Percentiles rank a stretch among this genome's conserved stretches.
These are phyloP conservation scores for Phaonia tiefii DNA, from an alignment of 2,888 invertebrate genomes.

Conservation along the genomic window DNA sequence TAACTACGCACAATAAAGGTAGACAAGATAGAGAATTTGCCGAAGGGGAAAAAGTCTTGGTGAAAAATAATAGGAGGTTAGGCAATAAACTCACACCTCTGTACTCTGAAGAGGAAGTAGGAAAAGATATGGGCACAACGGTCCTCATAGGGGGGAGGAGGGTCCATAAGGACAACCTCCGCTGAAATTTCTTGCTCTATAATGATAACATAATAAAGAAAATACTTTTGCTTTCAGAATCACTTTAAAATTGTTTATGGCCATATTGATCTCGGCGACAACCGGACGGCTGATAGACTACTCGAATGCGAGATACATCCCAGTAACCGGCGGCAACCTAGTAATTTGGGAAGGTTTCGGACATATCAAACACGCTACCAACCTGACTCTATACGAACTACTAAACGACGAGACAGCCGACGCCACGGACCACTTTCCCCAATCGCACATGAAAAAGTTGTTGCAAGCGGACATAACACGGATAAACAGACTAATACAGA, in stretches of 20 bases:
- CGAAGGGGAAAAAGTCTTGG: slow-evolving; percentile 39
- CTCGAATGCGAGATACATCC: too few relatives aligned
- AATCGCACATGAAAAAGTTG: slow-evolving; percentile 52
- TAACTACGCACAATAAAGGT: not conserved
- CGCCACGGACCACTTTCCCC: slow-evolving; percentile 48
- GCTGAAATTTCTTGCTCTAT: too few relatives aligned
- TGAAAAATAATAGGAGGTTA: slow-evolving; percentile 19
- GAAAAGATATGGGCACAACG: slow-evolving; percentile 60
- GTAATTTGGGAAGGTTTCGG: not conserved
- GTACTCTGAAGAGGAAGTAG: slow-evolving; percentile 42
- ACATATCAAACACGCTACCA: not conserved
- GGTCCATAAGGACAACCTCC: slow-evolving; percentile 58
- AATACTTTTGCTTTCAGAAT: too few relatives aligned
- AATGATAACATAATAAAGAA: too few relatives aligned
- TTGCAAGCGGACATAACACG: slow-evolving; percentile 41
- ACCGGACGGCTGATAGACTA: too few relatives aligned
- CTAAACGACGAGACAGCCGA: slow-evolving; percentile 34
- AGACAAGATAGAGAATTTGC: slow-evolving; percentile 45
- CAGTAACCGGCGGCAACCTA: not conserved
- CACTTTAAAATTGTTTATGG: too few relatives aligned
- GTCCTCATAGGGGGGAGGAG: slow-evolving; percentile 55
- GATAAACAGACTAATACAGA: slow-evolving; percentile 31
- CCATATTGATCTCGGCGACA: too few relatives aligned
- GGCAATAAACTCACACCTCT: slow-evolving; percentile 17
- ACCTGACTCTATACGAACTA: not conserved